Percentiles rank a stretch among this genome's conserved stretches.
Conservation (phyloP, 2,113 vertebrate species). For the Microtus pennsylvanicus region DNA sequence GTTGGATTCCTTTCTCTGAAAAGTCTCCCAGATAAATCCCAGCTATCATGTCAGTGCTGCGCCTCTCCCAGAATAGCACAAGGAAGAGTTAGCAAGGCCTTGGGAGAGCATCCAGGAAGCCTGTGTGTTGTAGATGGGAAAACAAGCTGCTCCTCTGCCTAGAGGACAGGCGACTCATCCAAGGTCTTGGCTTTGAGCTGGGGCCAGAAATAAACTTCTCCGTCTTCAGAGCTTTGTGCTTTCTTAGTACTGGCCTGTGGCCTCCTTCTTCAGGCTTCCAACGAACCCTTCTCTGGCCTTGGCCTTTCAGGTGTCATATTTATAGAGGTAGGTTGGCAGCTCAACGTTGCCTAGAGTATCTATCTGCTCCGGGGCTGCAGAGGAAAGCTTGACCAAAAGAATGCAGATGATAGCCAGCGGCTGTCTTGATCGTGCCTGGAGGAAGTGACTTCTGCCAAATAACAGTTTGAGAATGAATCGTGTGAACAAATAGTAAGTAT, state of each 20-base stretch:
- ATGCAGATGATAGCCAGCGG: background rate
- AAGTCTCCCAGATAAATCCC: conserved; percentile 54
- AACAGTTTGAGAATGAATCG: conserved; percentile 39
- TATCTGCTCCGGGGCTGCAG: background rate
- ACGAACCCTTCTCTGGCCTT: background rate
- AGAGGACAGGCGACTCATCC: conserved; percentile 59
- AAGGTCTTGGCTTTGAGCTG: conserved; percentile 61
- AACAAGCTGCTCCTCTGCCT: background rate
- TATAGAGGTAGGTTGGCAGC: background rate
- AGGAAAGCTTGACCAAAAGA: background rate
- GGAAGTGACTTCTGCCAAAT: conserved; percentile 34
- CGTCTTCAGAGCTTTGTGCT: background rate
- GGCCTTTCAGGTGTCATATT: background rate
- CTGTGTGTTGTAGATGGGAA: conserved; percentile 43
- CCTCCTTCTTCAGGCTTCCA: background rate
- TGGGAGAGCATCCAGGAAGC: conserved; percentile 60
- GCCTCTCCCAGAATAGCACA: conserved; percentile 41
- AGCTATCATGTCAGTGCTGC: background rate
- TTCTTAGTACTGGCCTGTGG: background rate
- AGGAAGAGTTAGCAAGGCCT: conserved; percentile 47
- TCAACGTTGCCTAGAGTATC: background rate
- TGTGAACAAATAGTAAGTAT: conserved; percentile 62
- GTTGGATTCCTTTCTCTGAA: conserved; percentile 49
- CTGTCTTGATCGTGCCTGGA: background rate
- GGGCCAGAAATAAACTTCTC: conserved; percentile 45